Evolutionary conservation across 1,140 invertebrate species (phyloP), one percentile per base, ranked within the genome.

Genomic region (Aphaenogaster rudis): DNA sequence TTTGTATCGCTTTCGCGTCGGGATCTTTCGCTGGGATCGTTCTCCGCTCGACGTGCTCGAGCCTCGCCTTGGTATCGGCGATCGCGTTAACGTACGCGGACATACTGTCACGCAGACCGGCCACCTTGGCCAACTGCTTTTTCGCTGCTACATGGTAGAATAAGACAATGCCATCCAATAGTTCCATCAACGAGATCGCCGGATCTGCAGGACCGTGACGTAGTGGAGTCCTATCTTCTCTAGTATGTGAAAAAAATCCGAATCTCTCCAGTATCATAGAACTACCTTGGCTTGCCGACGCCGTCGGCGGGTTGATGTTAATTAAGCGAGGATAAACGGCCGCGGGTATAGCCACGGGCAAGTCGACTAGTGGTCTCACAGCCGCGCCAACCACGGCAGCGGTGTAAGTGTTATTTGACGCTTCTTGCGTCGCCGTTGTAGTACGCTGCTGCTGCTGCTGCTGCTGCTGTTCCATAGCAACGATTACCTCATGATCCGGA

Each of bases 41-140:
- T 42, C 92, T 92, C 39, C 92, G 90, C 52, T 92, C 92, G 5
- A 94, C 86, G 15, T 88, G 11, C 48, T 94, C 93, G 2, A 97
- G 87, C 81, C 96, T 95, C 17, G 91, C 91, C 82, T 96, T 95
- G 5, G 96, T 95, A 33, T 96, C 96, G 21, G 95, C 91, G 17
- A 97, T 94, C 2, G 97, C 96, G 39, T 93, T 92, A 0, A 96
- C 93, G 88, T 96, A 97, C 69, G 97, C 96, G 7, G 94, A 93
- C 94, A 97, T 96, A 61, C 94, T 96, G 45, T 97, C 96, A 61
- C 96, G 93, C 17, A 97, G 89, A 50, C 94, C 92, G 0, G 93
- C 94, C 63, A 97, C 97, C 95, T 97, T 98, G 33, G 96, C 96
- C 9, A 98, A 95, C 90, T 98, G 97, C 91, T 97, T 97, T 90